Conservation (phyloP, 2,888 invertebrate species). For the Pheosia tremula region DNA sequence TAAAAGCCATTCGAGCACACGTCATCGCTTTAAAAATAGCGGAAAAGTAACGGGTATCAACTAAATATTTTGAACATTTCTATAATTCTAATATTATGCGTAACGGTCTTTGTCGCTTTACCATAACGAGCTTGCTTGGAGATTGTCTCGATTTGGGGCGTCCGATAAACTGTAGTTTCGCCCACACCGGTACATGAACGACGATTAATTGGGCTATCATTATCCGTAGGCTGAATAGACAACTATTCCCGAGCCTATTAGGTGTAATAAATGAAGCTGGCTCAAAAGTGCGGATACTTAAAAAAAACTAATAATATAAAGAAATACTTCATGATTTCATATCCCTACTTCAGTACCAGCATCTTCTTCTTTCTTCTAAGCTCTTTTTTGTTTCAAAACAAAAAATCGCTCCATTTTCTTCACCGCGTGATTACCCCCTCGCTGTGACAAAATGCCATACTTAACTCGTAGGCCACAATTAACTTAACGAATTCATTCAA, state of each 20-base stretch:
- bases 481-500: slow-evolving; percentile 47
- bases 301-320: too few relatives aligned
- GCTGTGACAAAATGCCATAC: slow-evolving; percentile 47
- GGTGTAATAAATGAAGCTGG: background rate
- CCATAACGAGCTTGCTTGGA: slow-evolving; percentile 43
- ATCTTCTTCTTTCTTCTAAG: too few relatives aligned
- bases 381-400: background rate
- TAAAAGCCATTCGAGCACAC: slow-evolving; percentile 4
- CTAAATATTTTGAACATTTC: slow-evolving; percentile 46
- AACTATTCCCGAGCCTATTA: background rate
- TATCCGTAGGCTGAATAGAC: background rate
- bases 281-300: background rate
- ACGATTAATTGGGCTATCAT: slow-evolving; percentile 44
- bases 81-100: slow-evolving; percentile 58
- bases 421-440: slow-evolving; percentile 18
- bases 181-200: slow-evolving; percentile 49
- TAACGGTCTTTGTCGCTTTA: slow-evolving; percentile 61
- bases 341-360: too few relatives aligned
- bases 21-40: slow-evolving; percentile 53
- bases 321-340: too few relatives aligned
- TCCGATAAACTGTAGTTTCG: slow-evolving; percentile 45
- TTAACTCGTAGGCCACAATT: slow-evolving; percentile 62
- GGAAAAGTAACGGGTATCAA: slow-evolving; percentile 49
- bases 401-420: background rate
- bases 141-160: slow-evolving; percentile 34